These are phyloP conservation scores for Entomyzon cyanotis DNA, from an alignment of 2,113 vertebrate species.

Conservation along the genomic window DNA sequence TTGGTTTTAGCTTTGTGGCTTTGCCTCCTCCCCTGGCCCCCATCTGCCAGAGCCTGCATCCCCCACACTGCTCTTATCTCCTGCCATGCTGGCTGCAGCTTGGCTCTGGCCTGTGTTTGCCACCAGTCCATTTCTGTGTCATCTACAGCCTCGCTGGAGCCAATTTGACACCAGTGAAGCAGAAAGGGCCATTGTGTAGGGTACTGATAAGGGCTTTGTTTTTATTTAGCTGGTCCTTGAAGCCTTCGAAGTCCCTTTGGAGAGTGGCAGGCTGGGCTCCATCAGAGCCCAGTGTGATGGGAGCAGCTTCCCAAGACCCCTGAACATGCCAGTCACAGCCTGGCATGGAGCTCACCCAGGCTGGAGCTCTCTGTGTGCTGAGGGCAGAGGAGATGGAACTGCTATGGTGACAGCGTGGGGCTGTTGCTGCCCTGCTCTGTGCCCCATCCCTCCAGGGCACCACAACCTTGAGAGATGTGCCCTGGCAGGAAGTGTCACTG, in stretches of 20 bases:
- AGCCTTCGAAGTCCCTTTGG: neutral
- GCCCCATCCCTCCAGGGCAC: neutral
- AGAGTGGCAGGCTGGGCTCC: neutral
- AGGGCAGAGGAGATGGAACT: neutral
- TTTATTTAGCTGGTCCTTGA: neutral
- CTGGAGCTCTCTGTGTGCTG: neutral
- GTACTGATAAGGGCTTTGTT: constrained; percentile 6
- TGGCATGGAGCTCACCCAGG: neutral
- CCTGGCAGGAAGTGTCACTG: neutral
- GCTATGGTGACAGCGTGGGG: neutral
- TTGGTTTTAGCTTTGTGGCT: neutral
- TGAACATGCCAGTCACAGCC: neutral
- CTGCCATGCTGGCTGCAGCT: neutral
- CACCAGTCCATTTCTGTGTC: neutral
- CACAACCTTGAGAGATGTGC: accelerated
- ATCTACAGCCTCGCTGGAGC: neutral
- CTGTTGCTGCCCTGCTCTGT: accelerated
- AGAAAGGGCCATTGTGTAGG: neutral
- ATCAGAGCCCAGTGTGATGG: accelerated
- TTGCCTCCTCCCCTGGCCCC: neutral
- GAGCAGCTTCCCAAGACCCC: neutral
- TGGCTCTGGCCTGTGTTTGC: constrained; percentile 9
- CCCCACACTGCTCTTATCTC: accelerated
- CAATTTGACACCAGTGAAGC: neutral
- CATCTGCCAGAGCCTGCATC: neutral